Evolutionary conservation across 2,888 invertebrate species (phyloP), one percentile per base, ranked within the genome.

Genomic region (Troides helena): DNA sequence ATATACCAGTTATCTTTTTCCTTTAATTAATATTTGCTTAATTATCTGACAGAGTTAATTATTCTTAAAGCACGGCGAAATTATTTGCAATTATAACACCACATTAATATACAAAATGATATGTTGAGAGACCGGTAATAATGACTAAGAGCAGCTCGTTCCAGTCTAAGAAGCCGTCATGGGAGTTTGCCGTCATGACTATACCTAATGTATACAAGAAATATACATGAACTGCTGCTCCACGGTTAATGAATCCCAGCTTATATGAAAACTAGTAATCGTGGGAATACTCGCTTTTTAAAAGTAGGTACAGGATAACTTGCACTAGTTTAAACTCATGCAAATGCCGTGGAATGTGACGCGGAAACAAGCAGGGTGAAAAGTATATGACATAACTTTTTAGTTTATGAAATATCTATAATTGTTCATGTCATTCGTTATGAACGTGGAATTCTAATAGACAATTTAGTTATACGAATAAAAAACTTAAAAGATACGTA

Each of bases 141-240:
- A 80, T 80, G 75, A 79, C 75, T 75, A 75, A 75, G 75, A 77
- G 75, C 75, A 79, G 72, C 56, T 76, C 77, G 82, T 85, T 82
- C 85, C 88, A 89, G 84, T 88, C 82, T 83, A 88, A 84, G 82
- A 82, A 79, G 61, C 77, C 87, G 89, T 88, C 89, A 90, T 90
- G 91, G 91, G 90, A 91, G 90, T 76, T 77, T 81, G 80, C 76
- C 78, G 79, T 80, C 78, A 78, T 84, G 81, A 82, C 83, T 84
- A 84, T 77, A 82, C 77, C 83, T 81, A 21, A 58, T 21, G 23
- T 58, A 23, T 77, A 78, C 80, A 80, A 83, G 79, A 77, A 83
- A 82, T 80, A 81, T 75, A 74, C 77, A 73, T 76, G 74, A 73
- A 71, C 71, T 70, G 75, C 67, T 60, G 72, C 73, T 79, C 78